Evolutionary conservation across 2,888 invertebrate species (phyloP), one percentile per base, ranked within the genome.

Genomic region (Selenia dentaria): DNA sequence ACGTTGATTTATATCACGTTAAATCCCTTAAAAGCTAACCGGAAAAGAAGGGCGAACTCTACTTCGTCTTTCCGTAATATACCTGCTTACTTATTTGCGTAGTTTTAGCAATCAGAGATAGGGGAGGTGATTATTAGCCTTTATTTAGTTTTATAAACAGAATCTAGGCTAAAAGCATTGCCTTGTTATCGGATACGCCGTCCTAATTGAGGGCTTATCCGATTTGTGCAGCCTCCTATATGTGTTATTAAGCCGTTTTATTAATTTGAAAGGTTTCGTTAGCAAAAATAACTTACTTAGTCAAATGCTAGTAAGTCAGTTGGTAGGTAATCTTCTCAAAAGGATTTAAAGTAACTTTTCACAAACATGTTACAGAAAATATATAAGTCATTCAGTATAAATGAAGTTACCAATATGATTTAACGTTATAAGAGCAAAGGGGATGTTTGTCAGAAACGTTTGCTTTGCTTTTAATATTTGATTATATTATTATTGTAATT

Each of bases 1-100:
- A n/a, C n/a, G n/a, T n/a, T n/a, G n/a, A n/a, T n/a, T n/a, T n/a
- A n/a, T n/a, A n/a, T n/a, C n/a, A n/a, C n/a, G n/a, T n/a, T n/a
- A n/a, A n/a, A n/a, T n/a, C n/a, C n/a, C n/a, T n/a, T 46, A 47
- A 47, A 40, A 47, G 47, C 41, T 47, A 37, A 16, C 28, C 32
- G 36, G 27, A 26, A 35, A 46, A 45, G 14, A 39, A 40, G 40
- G 26, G 5, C 33, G 8, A 13, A 18, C 25, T 28, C 28, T 28
- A 32, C 35, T 13, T 20, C 24, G 36, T 28, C 47, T 41, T 27
- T 20, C 36, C 27, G 25, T 41, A 47, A 47, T 47, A 4, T 16
- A 16, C 3, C 41, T 41, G 37, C 41, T 47, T 39, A 27, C 11
- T 27, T 31, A 33, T 13, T 28, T 28, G 34, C 12, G 34, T 20